These are phyloP conservation scores for Sphaerophoria rueppellii DNA, from an alignment of 2,888 invertebrate genomes.

Conservation along the genomic window DNA sequence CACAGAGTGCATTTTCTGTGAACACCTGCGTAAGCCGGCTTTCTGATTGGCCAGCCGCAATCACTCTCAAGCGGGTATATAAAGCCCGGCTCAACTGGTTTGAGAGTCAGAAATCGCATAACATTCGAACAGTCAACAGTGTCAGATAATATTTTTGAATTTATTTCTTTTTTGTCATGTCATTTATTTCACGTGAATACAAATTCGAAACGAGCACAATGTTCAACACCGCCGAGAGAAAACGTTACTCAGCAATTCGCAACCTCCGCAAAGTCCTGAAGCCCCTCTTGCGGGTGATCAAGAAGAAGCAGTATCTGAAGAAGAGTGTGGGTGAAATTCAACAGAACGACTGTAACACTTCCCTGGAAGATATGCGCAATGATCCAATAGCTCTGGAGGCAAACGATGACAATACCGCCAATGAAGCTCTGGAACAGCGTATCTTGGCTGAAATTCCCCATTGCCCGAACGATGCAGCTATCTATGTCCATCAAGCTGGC, in stretches of 20 bases:
- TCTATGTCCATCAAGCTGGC: constrained; percentile 85
- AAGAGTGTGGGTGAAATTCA: constrained; percentile 80
- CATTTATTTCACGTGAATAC: constrained; percentile 80
- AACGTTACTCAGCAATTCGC: constrained; percentile 78
- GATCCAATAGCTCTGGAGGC: constrained; percentile 77
- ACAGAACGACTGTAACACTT: constrained; percentile 78
- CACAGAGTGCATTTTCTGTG: constrained; percentile 40
- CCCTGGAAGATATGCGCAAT: constrained; percentile 80
- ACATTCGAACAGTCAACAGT: constrained; percentile 68
- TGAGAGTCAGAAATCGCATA: constrained; percentile 75
- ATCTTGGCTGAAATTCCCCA: constrained; percentile 87
- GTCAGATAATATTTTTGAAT: not conserved
- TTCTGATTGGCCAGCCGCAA: constrained; percentile 58
- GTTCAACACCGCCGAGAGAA: constrained; percentile 72
- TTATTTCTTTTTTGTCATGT: constrained; percentile 73
- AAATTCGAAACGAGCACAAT: constrained; percentile 79
- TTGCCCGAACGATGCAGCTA: constrained; percentile 87
- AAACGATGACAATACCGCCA: constrained; percentile 83
- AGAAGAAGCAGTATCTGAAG: constrained; percentile 79
- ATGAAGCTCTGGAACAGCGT: constrained; percentile 90
- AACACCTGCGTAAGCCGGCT: constrained; percentile 62
- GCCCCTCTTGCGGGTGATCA: constrained; percentile 79
- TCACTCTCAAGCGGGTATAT: constrained; percentile 75
- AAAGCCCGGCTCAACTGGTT: constrained; percentile 71
- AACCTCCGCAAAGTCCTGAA: constrained; percentile 80